Base-by-base conservation (phyloP, 2,888 invertebrate species). In the Spatulosminthurus flaviceps region DNA sequence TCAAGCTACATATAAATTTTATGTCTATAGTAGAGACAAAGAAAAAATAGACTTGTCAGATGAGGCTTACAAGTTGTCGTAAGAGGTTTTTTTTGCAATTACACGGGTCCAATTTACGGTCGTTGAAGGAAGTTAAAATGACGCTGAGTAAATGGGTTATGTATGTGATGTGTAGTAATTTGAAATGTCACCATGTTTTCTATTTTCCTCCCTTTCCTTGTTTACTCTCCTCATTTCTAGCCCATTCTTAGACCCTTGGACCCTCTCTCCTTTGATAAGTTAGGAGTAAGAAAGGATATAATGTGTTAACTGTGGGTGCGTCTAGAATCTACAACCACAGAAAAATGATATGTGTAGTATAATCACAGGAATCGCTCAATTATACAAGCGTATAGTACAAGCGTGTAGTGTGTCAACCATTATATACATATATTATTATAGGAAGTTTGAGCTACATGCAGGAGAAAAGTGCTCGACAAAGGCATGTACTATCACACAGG, bases 111-210 rank as follows among this genome's bases (percentile, higher is more conserved):
- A 51, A 9, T 51, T 51, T 51, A 51, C 51, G 51, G n/a, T 19
- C 16, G 9, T 51, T 51, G 51, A 51, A 51, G 1, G 2, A 51
- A n/a, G 64, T 24, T 64, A 64, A 64, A 64, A 41, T 41, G 70
- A 70, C 4, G 51, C 51, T 11, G 51, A 51, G 51, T 19, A n/a
- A 51, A n/a, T 51, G 51, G 2, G 16, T 9, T 34, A 9, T 9
- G 9, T 34, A 28, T 41, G 70, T 41, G 34, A 41, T n/a, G 29
- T 13, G 21, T 1, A 29, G 69, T 69, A 69, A 69, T 29, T 41
- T 70, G 70, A 70, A 34, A 34, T 70, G 70, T 70, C 70, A 70
- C 70, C 70, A 21, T 70, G 21, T 41, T 29, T 21, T 70, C 41
- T 41, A 2, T 21, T 19, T 70, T 22, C 41, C 22, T 41, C n/a